These are phyloP conservation scores for Heliconius ethilla DNA, from an alignment of 2,888 invertebrate species.

Conservation along the genomic window DNA sequence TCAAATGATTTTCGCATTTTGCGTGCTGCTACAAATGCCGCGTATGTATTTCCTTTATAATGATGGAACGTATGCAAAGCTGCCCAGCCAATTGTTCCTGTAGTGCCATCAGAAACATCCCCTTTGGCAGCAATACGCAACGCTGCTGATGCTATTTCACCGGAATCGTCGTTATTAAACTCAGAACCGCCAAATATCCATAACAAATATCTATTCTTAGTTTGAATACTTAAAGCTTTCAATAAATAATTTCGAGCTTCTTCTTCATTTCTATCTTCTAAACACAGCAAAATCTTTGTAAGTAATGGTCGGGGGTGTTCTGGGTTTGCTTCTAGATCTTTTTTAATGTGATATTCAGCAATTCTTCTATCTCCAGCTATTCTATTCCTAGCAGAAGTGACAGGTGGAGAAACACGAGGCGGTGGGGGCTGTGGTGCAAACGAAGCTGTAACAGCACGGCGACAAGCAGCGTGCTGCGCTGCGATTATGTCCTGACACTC, in stretches of 20 bases:
- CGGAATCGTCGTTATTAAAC: slow-evolving; percentile 59
- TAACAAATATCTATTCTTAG: slow-evolving; percentile 65
- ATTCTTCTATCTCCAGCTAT: slow-evolving; percentile 63
- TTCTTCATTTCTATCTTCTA: slow-evolving; percentile 60
- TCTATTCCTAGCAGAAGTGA: slow-evolving; percentile 62
- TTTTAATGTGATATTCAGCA: slow-evolving; percentile 56
- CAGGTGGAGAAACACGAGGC: slow-evolving; percentile 50
- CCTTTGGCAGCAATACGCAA: slow-evolving; percentile 70
- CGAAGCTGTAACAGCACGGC: slow-evolving; percentile 71
- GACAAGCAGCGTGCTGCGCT: slow-evolving; percentile 67
- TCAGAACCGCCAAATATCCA: slow-evolving; percentile 69
- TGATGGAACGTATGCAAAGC: slow-evolving; percentile 70
- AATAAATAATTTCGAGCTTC: slow-evolving; percentile 61
- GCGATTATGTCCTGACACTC: slow-evolving; percentile 72
- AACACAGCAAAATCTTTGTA: slow-evolving; percentile 61
- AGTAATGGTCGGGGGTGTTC: slow-evolving; percentile 62
- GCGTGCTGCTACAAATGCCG: slow-evolving; percentile 66
- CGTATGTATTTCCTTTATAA: slow-evolving; percentile 53
- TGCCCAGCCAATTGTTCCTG: slow-evolving; percentile 73
- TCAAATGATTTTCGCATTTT: slow-evolving; percentile 71
- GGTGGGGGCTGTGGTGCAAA: slow-evolving; percentile 69
- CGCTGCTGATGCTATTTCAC: slow-evolving; percentile 60
- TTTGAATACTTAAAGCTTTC: slow-evolving; percentile 58
- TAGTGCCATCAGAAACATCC: slow-evolving; percentile 66
- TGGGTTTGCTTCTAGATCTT: slow-evolving; percentile 53